Evolutionary conservation across 2,113 vertebrate genomes (phyloP).

Genomic region (Oenanthe oenanthe): DNA sequence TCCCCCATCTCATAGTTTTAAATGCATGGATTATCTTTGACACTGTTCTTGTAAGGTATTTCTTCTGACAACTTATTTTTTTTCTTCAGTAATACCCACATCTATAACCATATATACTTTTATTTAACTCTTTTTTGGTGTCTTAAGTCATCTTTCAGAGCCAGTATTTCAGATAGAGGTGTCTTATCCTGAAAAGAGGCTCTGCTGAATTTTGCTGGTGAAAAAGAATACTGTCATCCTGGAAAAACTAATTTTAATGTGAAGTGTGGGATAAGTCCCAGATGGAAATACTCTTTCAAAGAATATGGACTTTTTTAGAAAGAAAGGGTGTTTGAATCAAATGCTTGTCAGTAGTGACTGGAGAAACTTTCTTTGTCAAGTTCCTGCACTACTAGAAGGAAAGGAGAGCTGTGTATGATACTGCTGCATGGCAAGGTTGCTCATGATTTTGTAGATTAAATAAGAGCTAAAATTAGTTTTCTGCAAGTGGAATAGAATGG

Average conservation of each 20-base stretch:
- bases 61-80: not conserved
- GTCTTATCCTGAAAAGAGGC: not conserved
- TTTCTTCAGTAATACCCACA: not conserved
- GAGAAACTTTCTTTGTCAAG: not conserved
- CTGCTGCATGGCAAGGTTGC: not conserved
- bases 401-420: not conserved
- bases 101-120: not conserved
- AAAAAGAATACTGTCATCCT: not conserved
- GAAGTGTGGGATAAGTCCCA: not conserved
- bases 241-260: not conserved
- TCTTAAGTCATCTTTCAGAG: not conserved
- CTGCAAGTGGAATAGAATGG: not conserved
- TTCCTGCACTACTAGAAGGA: not conserved
- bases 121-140: not conserved
- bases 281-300: not conserved
- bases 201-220: not conserved
- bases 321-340: not conserved
- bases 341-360: not conserved
- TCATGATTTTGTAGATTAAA: not conserved
- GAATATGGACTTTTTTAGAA: not conserved
- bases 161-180: not conserved
- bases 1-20: not conserved
- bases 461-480: not conserved
- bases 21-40: not conserved
- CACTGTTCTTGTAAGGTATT: not conserved